phyloP scores from a whole-genome alignment of 2,888 invertebrate species.

The Sesia bembeciformis region DNA sequence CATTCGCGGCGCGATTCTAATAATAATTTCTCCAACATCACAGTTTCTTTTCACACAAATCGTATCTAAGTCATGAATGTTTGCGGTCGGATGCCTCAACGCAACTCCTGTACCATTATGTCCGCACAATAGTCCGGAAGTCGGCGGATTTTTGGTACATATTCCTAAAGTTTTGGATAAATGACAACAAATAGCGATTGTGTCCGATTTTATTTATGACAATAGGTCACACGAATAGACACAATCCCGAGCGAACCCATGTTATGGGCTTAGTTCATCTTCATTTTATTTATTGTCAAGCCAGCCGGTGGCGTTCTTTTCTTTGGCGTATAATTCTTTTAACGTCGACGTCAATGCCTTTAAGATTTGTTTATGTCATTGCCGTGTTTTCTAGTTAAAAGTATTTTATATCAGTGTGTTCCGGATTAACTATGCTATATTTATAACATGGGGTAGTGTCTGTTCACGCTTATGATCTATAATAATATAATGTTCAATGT shows the following conservation, averaged over 20 bases:
- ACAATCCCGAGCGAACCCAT: conserved; percentile 15
- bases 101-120: conserved; percentile 31
- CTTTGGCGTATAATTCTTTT: conserved; percentile 10
- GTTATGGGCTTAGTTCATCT: conserved; percentile 23
- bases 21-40: too few species aligned
- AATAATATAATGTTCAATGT: too few species aligned
- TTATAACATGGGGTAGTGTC: too few species aligned
- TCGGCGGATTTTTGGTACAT: conserved; percentile 17
- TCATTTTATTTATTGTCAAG: conserved; percentile 15
- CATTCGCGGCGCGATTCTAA: too few species aligned
- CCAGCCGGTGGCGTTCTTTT: conserved; percentile 7
- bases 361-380: neutral
- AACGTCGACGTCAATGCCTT: neutral
- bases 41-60: too few species aligned
- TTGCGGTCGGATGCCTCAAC: conserved; percentile 44
- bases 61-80: conserved; percentile 8
- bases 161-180: conserved; percentile 12
- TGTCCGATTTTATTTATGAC: conserved; percentile 35
- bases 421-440: neutral
- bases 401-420: neutral
- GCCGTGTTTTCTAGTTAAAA: neutral
- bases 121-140: conserved; percentile 46
- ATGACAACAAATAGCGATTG: conserved; percentile 60
- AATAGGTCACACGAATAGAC: conserved; percentile 31
- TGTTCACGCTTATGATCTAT: too few species aligned